These are phyloP conservation scores for Anaspis maculata DNA, from an alignment of 2,888 invertebrate genomes.

Conservation along the genomic window DNA sequence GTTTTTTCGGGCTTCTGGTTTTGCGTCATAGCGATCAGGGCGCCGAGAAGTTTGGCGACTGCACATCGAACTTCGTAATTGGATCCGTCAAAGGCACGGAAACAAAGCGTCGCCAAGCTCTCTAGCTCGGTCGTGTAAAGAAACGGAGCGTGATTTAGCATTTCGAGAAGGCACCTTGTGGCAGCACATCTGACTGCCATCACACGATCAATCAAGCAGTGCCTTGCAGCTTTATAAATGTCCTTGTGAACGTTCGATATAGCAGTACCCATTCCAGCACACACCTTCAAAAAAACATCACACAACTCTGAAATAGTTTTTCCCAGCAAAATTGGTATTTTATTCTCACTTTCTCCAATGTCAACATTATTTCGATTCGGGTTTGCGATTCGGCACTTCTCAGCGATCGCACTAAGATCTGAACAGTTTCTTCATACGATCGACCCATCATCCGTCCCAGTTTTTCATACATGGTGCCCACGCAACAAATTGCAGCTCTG, in stretches of 20 bases:
- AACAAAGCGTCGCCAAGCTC: constrained; percentile 82
- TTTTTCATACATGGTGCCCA: constrained; percentile 96
- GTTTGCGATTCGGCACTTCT: constrained; percentile 94
- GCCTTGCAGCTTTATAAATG: constrained; percentile 83
- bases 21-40: constrained; percentile 78
- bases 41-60: constrained; percentile 85
- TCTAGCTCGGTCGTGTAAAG: constrained; percentile 85
- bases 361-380: constrained; percentile 93
- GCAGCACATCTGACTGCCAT: constrained; percentile 91
- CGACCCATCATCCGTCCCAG: constrained; percentile 98
- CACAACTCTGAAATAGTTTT: neutral
- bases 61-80: constrained; percentile 89
- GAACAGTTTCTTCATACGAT: constrained; percentile 96
- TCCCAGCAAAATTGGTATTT: constrained; percentile 48
- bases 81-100: constrained; percentile 85
- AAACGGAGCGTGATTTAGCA: constrained; percentile 80
- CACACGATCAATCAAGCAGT: constrained; percentile 83
- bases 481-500: constrained; percentile 92
- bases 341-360: constrained; percentile 78
- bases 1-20: constrained; percentile 49
- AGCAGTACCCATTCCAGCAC: constrained; percentile 91
- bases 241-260: constrained; percentile 80
- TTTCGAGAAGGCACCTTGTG: constrained; percentile 80
- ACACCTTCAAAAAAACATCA: constrained; percentile 49
- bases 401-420: constrained; percentile 80